Evolutionary conservation across 2,113 vertebrate species (phyloP).

Genomic region (Micromys minutus): DNA sequence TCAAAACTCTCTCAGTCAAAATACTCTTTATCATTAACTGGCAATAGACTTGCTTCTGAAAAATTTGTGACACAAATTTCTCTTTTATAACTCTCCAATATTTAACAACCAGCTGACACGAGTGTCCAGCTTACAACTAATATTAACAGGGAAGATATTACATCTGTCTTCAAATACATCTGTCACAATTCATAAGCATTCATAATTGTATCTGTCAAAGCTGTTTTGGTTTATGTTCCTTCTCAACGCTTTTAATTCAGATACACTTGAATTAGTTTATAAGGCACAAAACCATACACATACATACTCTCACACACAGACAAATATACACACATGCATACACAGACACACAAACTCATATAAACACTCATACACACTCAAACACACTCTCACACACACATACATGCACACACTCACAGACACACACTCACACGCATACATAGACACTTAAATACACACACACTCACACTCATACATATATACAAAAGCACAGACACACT

Average conservation of each 20-base stretch:
- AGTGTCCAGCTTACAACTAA: constrained; percentile 6
- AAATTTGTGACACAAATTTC: neutral
- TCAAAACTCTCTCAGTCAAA: neutral
- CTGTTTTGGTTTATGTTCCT: neutral
- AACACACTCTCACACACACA: neutral
- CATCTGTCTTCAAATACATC: constrained; percentile 58
- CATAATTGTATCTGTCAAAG: constrained; percentile 25
- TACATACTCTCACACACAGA: neutral
- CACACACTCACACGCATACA: too few species aligned
- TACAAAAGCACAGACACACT: too few species aligned
- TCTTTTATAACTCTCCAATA: neutral
- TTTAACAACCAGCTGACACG: constrained; percentile 21
- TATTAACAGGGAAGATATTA: constrained; percentile 28
- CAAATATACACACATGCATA: neutral
- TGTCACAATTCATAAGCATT: constrained; percentile 57
- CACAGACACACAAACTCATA: neutral
- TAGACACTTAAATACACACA: neutral
- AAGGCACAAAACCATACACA: neutral
- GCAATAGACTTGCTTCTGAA: constrained; percentile 1
- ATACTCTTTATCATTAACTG: constrained; percentile 8
- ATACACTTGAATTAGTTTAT: constrained; percentile 26
- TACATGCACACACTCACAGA: neutral
- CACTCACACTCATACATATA: neutral
- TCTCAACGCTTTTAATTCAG: constrained; percentile 23
- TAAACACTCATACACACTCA: neutral